These are phyloP conservation scores for Leptinotarsa tumamoca DNA, from an alignment of 2,888 invertebrate species.

Conservation along the genomic window DNA sequence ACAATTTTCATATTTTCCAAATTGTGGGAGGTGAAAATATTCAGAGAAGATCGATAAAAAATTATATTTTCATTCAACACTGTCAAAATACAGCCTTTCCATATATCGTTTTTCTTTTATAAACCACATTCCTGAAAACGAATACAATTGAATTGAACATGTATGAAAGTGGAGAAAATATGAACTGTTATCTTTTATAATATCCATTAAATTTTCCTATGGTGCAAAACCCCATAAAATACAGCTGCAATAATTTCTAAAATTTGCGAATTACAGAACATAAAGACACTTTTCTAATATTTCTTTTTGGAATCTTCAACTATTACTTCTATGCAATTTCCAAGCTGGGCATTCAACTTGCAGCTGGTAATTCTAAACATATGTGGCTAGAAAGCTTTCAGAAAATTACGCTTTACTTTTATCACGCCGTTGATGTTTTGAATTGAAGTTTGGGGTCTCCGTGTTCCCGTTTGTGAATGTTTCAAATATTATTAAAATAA, in stretches of 20 bases:
- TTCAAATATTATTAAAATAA: not conserved
- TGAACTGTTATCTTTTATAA: too few relatives aligned
- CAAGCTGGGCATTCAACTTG: not conserved
- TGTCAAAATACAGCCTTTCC: too few relatives aligned
- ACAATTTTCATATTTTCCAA: too few relatives aligned
- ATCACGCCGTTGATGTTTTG: conserved; percentile 9
- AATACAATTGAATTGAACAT: too few relatives aligned
- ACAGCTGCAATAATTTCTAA: not conserved
- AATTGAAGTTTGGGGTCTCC: not conserved
- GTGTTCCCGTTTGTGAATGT: not conserved
- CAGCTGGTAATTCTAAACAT: conserved; percentile 17
- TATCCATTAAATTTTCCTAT: not conserved
- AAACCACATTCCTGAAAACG: too few relatives aligned
- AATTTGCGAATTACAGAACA: conserved; percentile 29
- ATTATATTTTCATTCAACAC: too few relatives aligned
- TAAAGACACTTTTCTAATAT: not conserved
- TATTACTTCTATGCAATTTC: conserved; percentile 34
- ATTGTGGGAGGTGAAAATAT: too few relatives aligned
- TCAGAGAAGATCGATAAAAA: too few relatives aligned
- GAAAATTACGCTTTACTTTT: conserved; percentile 6
- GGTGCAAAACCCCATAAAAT: not conserved
- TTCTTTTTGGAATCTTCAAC: not conserved
- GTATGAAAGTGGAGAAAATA: too few relatives aligned
- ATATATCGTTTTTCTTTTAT: too few relatives aligned
- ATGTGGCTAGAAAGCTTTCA: not conserved